Evolutionary conservation across 2,888 invertebrate genomes (phyloP).

Genomic region (Polyploca ridens): DNA sequence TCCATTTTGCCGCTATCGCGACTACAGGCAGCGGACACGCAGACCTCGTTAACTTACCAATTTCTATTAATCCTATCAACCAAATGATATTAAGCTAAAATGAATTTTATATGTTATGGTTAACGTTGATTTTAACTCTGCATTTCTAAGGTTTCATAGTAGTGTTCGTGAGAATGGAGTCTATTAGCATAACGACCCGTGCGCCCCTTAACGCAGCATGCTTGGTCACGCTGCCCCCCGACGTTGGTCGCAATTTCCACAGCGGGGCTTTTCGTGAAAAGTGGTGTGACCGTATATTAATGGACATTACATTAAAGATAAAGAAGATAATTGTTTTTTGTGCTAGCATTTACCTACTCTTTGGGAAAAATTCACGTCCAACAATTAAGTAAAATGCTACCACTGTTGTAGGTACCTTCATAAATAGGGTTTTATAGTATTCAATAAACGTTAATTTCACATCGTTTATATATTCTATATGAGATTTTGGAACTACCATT

Average conservation of each 20-base stretch:
- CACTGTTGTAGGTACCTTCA: not conserved
- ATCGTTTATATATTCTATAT: no score
- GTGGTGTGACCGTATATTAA: constrained; percentile 56
- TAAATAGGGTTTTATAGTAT: no score
- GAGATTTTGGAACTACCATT: not conserved
- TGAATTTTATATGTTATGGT: not conserved
- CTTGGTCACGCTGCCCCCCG: constrained; percentile 82
- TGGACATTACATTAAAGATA: constrained; percentile 21
- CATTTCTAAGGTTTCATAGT: constrained; percentile 14
- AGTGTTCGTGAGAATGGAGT: constrained; percentile 38
- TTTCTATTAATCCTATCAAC: constrained; percentile 36
- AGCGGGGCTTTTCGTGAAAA: constrained; percentile 71
- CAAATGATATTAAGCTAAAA: not conserved
- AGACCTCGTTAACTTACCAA: constrained; percentile 47
- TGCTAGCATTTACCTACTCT: not conserved
- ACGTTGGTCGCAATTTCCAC: constrained; percentile 80
- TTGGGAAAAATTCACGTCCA: not conserved
- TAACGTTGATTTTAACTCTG: constrained; percentile 36
- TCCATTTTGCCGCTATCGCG: constrained; percentile 81
- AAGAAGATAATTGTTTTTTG: not conserved
- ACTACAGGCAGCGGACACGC: constrained; percentile 75
- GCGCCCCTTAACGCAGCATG: constrained; percentile 83
- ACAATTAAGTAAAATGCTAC: not conserved
- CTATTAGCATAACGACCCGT: constrained; percentile 81
- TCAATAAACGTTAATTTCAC: no score